Base-by-base conservation (phyloP, 2,888 invertebrate species). In the Agriotes lineatus region DNA sequence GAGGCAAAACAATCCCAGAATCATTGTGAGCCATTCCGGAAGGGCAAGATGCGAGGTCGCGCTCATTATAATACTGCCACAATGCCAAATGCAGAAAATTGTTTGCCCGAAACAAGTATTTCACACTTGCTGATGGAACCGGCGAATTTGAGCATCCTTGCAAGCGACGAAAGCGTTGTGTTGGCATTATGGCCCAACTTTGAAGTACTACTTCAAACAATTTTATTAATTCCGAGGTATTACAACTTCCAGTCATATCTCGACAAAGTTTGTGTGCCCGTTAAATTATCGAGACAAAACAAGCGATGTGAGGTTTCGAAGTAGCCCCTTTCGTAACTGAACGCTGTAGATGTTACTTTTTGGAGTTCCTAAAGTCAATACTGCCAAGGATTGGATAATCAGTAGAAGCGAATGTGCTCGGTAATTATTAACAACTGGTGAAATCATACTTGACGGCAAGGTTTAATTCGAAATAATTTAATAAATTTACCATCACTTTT, bases 151-250 rank as follows among this genome's bases (percentile, higher is more conserved):
- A 16, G 1, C 1, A 20, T 19, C 9, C 14, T 20, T 9, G 19
- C 45, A 9, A 19, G 7, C 6, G 20, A 45, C 16, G 20, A 19
- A 45, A 6, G 20, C 45, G 10, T 14, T 44, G 1, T 9, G 19
- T 44, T 9, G 6, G 10, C 6, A 5, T 4, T 19, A 18, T 44
- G 16, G 19, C 1, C 2, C 5, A n/a, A 37, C 10, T 37, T 37
- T 6, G 5, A 44, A 39, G 37, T 18, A 19, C n/a, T 44, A 44
- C 45, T n/a, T 45, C 10, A 45, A 45, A 45, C n/a, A 45, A 45
- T 20, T 20, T 20, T 45, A 18, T 45, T 45, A 20, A 45, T 45
- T 45, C 19, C n/a, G 9, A 20, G 4, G 10, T n/a, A 4, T 45
- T 20, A 20, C 19, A 44, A 44, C 42, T 3, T 45, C 20, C 19